phyloP scores from a whole-genome alignment of 92 coral and sea anemone genomes.

The Epizoanthus ramosus region DNA sequence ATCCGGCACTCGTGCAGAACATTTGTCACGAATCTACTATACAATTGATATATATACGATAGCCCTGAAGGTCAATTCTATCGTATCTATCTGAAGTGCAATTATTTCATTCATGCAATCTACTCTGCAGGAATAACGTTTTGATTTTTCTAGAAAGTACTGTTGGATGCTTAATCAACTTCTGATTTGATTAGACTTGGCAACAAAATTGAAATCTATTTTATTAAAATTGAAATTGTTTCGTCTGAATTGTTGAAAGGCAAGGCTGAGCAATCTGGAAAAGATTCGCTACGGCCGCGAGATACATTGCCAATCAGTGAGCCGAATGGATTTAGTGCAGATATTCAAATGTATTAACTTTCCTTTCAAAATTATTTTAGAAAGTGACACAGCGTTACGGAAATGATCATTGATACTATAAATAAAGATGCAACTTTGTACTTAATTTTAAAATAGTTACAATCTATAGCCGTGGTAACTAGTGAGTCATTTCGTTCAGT shows the following conservation, averaged over 20 bases:
- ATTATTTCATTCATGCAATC: slow-evolving; percentile 29
- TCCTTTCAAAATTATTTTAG: too few relatives aligned
- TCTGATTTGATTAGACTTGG: slow-evolving; percentile 17
- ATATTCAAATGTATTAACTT: too few relatives aligned
- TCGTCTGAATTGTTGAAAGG: too few relatives aligned
- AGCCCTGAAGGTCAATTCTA: slow-evolving; percentile 8
- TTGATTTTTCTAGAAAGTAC: slow-evolving; percentile 19
- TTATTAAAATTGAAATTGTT: neutral
- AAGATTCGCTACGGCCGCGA: too few relatives aligned
- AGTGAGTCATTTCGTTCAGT: neutral
- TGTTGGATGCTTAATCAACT: neutral
- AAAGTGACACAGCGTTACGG: neutral
- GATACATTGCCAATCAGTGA: too few relatives aligned
- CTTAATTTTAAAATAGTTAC: slow-evolving; percentile 14
- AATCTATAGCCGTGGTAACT: neutral
- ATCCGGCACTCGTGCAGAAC: slow-evolving; percentile 40
- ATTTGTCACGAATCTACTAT: slow-evolving; percentile 8
- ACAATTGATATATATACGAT: neutral
- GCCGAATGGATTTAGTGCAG: too few relatives aligned
- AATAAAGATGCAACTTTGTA: slow-evolving; percentile 1
- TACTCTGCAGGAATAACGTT: slow-evolving; percentile 11
- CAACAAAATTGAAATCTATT: neutral
- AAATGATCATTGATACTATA: neutral
- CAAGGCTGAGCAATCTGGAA: too few relatives aligned
- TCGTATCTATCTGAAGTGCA: slow-evolving; percentile 8